These are phyloP conservation scores for Hypothenemus hampei DNA, from an alignment of 1,140 invertebrate species.

Conservation along the genomic window DNA sequence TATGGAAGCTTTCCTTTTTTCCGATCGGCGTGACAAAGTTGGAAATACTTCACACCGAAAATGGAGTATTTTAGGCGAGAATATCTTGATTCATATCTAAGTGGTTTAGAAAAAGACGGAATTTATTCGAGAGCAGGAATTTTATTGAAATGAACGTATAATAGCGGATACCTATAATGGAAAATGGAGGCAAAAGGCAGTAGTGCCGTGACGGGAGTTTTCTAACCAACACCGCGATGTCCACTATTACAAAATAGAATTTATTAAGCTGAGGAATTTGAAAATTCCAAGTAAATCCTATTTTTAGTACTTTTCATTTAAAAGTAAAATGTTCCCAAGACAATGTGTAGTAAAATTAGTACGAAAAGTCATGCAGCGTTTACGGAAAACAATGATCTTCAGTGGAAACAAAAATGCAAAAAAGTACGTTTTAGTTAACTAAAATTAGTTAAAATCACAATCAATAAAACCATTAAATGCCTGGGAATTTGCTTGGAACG, in stretches of 20 bases:
- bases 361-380: conserved; percentile 5
- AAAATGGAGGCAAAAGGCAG: not conserved
- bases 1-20: no score
- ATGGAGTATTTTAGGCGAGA: no score
- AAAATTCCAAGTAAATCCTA: not conserved
- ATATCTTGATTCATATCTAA: no score
- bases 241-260: no score
- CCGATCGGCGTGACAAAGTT: no score
- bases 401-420: conserved; percentile 4
- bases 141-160: not conserved
- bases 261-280: no score
- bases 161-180: no score
- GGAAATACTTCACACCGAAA: no score
- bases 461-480: not conserved
- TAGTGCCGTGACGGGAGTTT: not conserved
- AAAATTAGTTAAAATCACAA: not conserved
- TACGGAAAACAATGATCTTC: conserved; percentile 14
- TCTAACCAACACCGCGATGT: not conserved
- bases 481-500: no score
- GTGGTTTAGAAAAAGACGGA: no score
- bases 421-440: conserved; percentile 16
- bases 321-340: conserved; percentile 69
- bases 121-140: no score
- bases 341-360: conserved; percentile 12
- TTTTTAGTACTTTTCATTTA: not conserved